phyloP scores from a whole-genome alignment of 1,140 invertebrate species.

The Agrypnia vestita region DNA sequence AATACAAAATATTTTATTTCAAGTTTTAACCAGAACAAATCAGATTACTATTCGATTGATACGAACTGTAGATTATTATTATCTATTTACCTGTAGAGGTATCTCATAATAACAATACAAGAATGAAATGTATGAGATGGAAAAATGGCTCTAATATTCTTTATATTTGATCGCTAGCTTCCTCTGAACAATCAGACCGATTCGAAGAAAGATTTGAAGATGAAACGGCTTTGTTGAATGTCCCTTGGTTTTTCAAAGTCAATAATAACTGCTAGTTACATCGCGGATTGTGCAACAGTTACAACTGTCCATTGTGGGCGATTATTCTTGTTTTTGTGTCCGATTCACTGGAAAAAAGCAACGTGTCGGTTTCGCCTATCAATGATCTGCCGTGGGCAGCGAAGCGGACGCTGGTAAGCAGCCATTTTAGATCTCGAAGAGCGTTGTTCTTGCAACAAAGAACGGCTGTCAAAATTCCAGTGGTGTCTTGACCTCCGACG shows the following conservation, averaged over 20 bases:
- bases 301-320: constrained; percentile 38
- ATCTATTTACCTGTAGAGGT: no score
- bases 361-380: constrained; percentile 14
- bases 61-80: no score
- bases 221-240: neutral
- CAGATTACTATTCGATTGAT: no score
- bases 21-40: no score
- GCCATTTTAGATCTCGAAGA: constrained; percentile 27
- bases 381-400: neutral
- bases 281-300: constrained; percentile 47
- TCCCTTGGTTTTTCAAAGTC: constrained; percentile 36
- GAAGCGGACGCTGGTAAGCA: constrained; percentile 8
- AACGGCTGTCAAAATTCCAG: constrained; percentile 37
- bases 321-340: constrained; percentile 38
- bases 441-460: constrained; percentile 40
- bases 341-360: constrained; percentile 12
- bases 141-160: neutral
- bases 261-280: constrained; percentile 50
- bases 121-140: no score
- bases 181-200: neutral
- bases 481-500: constrained; percentile 39
- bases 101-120: no score
- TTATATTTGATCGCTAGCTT: neutral
- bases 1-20: no score
- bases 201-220: constrained; percentile 10